These are phyloP conservation scores for Ephydatia muelleri DNA, from an alignment of 37 sponge, comb jelly and placozoan genomes.

Conservation along the genomic window DNA sequence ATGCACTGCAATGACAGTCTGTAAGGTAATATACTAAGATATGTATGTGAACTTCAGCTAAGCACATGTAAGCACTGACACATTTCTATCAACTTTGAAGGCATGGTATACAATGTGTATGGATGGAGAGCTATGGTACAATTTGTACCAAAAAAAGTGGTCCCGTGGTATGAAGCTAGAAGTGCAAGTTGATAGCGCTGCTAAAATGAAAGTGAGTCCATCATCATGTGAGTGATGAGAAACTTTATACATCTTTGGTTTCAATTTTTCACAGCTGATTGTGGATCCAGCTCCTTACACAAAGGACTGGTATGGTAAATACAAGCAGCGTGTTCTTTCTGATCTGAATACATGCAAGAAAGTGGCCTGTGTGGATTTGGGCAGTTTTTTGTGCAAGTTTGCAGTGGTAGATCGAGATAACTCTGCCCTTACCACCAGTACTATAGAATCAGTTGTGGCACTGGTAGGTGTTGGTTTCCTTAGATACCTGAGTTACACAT, in stretches of 20 bases:
- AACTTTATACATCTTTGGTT: neutral
- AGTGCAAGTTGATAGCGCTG: constrained; percentile 3
- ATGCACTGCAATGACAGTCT: constrained; percentile 5
- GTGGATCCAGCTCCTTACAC: constrained; percentile 9
- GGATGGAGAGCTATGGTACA: constrained; percentile 35
- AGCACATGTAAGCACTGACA: neutral
- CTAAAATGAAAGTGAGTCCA: neutral
- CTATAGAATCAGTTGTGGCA: constrained; percentile 17
- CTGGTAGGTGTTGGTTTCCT: constrained; percentile 19
- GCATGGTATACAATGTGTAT: constrained; percentile 24
- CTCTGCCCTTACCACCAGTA: constrained; percentile 4
- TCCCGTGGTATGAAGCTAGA: constrained; percentile 5
- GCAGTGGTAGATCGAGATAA: constrained; percentile 8
- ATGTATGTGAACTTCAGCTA: too few relatives aligned
- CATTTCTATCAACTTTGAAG: neutral
- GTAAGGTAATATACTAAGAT: neutral
- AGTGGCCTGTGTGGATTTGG: constrained; percentile 16
- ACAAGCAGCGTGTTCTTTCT: constrained; percentile 18
- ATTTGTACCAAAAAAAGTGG: constrained; percentile 9
- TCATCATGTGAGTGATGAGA: too few relatives aligned
- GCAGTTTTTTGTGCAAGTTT: constrained; percentile 39
- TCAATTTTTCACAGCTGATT: neutral
- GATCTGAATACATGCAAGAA: neutral
- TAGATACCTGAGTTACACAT: too few relatives aligned
- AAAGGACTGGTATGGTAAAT: constrained; percentile 38